Conservation (phyloP, 2,113 vertebrate genomes). For the Corapipo altera region DNA sequence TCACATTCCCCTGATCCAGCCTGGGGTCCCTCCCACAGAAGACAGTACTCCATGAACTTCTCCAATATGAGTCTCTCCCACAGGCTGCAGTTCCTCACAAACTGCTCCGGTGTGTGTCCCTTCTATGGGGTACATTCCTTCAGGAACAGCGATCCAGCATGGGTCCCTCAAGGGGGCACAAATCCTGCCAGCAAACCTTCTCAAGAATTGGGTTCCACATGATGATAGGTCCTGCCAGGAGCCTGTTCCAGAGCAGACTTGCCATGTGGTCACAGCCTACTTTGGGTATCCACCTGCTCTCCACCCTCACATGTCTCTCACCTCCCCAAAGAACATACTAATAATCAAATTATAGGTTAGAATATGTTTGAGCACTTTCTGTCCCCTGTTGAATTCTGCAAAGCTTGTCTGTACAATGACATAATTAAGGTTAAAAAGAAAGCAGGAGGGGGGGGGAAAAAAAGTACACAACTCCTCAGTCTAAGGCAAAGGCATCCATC, state of each 20-base stretch:
- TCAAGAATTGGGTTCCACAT: neutral
- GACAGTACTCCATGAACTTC: neutral
- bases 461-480: neutral
- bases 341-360: neutral
- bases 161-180: neutral
- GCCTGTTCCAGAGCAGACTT: neutral
- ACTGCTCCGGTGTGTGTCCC: too few species aligned
- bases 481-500: neutral
- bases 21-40: neutral
- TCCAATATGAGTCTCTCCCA: neutral
- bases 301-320: neutral
- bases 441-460: accelerated
- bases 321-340: neutral
- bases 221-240: neutral
- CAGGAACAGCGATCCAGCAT: neutral
- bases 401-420: neutral
- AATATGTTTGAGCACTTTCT: neutral
- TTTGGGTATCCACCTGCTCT: accelerated
- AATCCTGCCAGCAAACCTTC: neutral
- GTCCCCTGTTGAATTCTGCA: neutral
- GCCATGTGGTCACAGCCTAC: neutral
- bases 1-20: neutral
- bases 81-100: neutral
- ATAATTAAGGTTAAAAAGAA: neutral
- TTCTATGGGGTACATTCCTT: neutral